Conservation (phyloP, 2,797 vertebrate species). For the Alosa sapidissima region DNA sequence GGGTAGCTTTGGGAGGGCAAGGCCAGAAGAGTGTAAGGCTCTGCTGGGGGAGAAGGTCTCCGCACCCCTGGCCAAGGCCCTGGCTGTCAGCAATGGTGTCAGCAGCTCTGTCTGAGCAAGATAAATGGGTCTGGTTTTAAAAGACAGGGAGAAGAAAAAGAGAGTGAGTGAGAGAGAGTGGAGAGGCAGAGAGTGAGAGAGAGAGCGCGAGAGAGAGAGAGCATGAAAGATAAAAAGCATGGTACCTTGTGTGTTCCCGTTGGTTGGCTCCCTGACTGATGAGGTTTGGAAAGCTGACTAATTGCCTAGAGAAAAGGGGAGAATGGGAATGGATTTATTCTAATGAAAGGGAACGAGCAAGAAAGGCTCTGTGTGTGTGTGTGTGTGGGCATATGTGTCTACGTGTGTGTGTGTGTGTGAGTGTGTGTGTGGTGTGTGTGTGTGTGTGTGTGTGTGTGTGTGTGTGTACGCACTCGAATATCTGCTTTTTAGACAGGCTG, state of each 20-base stretch:
- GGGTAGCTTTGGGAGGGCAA: conserved; percentile 20
- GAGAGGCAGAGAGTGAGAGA: conserved; percentile 54
- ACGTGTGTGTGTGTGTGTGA: conserved; percentile 5
- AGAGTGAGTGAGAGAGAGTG: conserved; percentile 62
- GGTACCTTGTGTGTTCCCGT: conserved; percentile 65
- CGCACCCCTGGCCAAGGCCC: conserved; percentile 59
- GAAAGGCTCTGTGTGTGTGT: conserved; percentile 26
- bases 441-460: neutral
- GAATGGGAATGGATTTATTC: conserved; percentile 61
- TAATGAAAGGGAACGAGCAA: conserved; percentile 39
- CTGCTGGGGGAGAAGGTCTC: conserved; percentile 36
- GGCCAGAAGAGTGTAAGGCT: neutral
- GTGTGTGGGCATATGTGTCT: conserved; percentile 13
- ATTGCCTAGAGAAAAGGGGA: conserved; percentile 66
- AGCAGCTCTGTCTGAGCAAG: conserved; percentile 73
- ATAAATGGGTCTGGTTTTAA: conserved; percentile 58
- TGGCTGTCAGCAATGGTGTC: conserved; percentile 66
- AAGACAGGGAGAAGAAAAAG: conserved; percentile 52
- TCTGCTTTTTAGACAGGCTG: conserved; percentile 7
- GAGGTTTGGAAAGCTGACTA: conserved; percentile 66
- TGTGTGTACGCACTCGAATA: neutral
- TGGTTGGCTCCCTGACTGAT: conserved; percentile 71
- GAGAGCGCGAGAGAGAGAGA: conserved; percentile 51
- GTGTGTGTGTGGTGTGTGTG: conserved; percentile 1
- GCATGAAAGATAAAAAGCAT: conserved; percentile 68